Evolutionary conservation across 1,140 invertebrate species (phyloP), one percentile per base, ranked within the genome.

Genomic region (Scaptomyza graminum): DNA sequence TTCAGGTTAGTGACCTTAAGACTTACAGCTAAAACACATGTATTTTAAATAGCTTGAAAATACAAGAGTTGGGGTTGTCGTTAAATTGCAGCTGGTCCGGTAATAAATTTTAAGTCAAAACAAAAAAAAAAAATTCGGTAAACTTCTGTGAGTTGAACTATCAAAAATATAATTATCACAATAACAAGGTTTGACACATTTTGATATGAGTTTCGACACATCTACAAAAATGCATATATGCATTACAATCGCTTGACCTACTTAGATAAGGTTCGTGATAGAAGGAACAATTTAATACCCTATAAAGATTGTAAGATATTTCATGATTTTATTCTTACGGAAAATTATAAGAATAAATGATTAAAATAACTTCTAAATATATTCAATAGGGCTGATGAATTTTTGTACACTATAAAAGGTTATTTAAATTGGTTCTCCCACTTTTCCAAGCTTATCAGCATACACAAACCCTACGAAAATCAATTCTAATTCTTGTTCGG

Each of bases 211-310:
- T 50, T 34, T 22, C 31, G n/a, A 41, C 18, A 51, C 34, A 37
- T 39, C 47, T 5, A 22, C 28, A 31, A 6, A 31, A 3, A 31
- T 34, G 31, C 31, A 34, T 16, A 28, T 50, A 50, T 28, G 22
- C 22, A 50, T 28, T 25, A 18, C 34, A 51, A 41, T 61, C 46
- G 12, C 12, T 8, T 11, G 6, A 13, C n/a, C 31, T 12, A 28
- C 1, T 15, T 11, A 28, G 46, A 62, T 51, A 62, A 51, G 18
- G 46, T 46, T 13, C 43, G 49, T 47, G 57, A 46, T 60, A 46
- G 22, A 3, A 47, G 9, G 12, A 28, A 50, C 2, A 50, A 31
- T 50, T 50, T 8, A 50, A 50, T 50, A 15, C 1, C 22, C 28
- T 50, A 7, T n/a, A 5, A 8, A 28, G 47, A 6, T 22, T 39